Conservation (phyloP, 2,113 vertebrate species). For the Haliaeetus leucogaster region DNA sequence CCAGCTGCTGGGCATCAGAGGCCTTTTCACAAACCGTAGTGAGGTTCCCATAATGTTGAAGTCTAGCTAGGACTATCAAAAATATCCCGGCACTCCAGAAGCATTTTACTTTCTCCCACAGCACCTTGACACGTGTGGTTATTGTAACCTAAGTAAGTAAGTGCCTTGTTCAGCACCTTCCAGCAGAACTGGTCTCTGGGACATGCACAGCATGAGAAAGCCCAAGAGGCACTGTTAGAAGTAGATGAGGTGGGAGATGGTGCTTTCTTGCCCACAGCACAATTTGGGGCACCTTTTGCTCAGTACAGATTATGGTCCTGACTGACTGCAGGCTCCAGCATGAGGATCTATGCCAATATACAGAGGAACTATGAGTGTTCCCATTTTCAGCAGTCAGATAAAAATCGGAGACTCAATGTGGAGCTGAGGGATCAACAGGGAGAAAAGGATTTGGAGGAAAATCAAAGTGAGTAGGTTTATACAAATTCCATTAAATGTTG, state of each 20-base stretch:
- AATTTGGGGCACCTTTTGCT: neutral
- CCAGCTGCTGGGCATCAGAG: neutral
- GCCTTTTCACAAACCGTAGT: neutral
- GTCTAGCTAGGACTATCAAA: neutral
- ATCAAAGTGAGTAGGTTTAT: neutral
- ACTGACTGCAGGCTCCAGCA: neutral
- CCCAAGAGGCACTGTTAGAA: neutral
- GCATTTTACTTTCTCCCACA: neutral
- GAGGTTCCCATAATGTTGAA: neutral
- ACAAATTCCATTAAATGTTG: neutral
- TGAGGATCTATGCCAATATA: neutral
- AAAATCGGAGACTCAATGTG: neutral
- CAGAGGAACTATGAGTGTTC: neutral
- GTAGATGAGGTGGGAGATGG: neutral
- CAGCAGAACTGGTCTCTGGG: neutral
- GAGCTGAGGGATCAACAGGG: neutral
- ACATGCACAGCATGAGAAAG: rapidly evolving
- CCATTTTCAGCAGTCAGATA: neutral
- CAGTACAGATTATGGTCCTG: too few species aligned
- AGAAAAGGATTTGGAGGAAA: neutral
- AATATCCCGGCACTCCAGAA: neutral
- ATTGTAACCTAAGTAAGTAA: neutral
- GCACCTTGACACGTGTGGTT: neutral
- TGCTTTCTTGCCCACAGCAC: neutral
- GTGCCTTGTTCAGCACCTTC: neutral